Base-by-base conservation (phyloP, 2,888 invertebrate genomes). In the Boloria selene region DNA sequence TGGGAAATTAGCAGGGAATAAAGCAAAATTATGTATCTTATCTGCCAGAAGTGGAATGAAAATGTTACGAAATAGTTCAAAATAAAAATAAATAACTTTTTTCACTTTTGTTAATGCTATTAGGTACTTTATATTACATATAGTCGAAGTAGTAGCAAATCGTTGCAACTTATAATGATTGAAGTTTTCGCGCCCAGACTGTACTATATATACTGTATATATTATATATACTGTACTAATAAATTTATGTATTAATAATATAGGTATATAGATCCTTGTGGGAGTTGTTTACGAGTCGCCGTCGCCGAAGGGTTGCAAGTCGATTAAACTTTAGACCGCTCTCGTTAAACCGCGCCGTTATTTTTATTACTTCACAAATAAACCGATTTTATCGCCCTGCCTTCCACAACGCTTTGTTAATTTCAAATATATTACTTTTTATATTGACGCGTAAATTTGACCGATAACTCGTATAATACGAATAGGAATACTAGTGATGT, bases 311-410 rank as follows among this genome's bases (percentile, higher is more conserved):
- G 66, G 61, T 62, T 62, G 52, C 55, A 52, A 61, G 38, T 56
- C 56, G 61, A 66, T 61, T 61, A 61, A 61, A 62, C 13, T 45
- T 52, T 61, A 58, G 66, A 58, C 16, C 51, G 17, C 26, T 22
- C 59, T 61, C 61, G 59, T 64, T 52, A 64, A 52, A 59, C 61
- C 38, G 51, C 56, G 10, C 49, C 31, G 65, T 65, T 53, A 60
- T 50, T 66, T 66, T 55, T 66, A 66, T 58, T 56, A 61, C 56
- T 62, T 58, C n/a, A 51, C 61, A 58, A 66, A 66, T 66, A 66
- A 65, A 61, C 14, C n/a, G 14, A 45, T 66, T 62, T 66, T 62
- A 66, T 44, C n/a, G 51, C 31, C 50, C 54, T 26, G 60, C 61
- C 45, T 18, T 44, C 55, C 45, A 52, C 56, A 18, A 44, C 45